Percentiles rank a stretch among this genome's conserved stretches.
Conservation (phyloP, 2,888 invertebrate genomes). For the Spisula subtruncata region DNA sequence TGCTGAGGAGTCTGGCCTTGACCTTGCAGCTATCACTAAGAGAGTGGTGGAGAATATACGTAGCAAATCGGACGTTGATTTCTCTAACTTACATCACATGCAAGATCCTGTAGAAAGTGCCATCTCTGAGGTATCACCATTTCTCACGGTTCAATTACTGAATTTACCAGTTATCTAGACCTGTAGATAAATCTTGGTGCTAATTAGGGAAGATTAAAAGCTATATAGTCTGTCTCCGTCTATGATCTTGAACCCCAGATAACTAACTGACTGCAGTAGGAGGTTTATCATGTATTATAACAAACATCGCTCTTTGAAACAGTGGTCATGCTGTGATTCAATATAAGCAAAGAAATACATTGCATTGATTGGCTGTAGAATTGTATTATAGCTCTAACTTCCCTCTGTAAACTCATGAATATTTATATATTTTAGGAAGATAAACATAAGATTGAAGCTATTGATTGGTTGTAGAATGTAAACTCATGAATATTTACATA, state of each 20-base stretch:
- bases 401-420: no score
- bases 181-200: not conserved
- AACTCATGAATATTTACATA: no score
- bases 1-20: conserved; percentile 92
- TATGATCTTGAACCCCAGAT: not conserved
- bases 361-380: no score
- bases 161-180: no score
- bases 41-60: conserved; percentile 94
- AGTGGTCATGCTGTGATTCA: no score
- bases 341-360: no score
- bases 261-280: no score
- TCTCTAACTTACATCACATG: conserved; percentile 89
- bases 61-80: conserved; percentile 74
- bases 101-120: conserved; percentile 84
- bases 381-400: no score
- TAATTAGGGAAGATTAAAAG: not conserved
- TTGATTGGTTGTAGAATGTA: conserved; percentile 91
- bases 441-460: conserved; percentile 92
- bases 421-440: conserved; percentile 90
- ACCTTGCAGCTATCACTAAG: conserved; percentile 95
- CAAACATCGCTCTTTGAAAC: no score
- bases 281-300: no score
- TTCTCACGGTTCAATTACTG: not conserved
- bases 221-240: no score
- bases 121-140: conserved; percentile 80